Evolutionary conservation across 1,140 invertebrate genomes (phyloP).

Genomic region (Diuraphis noxia): DNA sequence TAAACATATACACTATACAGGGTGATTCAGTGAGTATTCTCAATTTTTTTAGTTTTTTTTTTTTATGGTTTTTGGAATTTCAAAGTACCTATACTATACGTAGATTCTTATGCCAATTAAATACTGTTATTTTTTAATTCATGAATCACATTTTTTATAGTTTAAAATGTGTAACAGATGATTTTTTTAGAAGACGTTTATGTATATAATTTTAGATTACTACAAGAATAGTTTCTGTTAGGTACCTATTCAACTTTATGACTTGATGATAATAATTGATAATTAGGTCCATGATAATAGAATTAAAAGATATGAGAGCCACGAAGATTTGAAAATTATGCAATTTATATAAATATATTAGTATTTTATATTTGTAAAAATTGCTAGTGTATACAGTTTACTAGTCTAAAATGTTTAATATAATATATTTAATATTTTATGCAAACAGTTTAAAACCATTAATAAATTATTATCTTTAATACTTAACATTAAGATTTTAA

Average conservation of each 20-base stretch:
- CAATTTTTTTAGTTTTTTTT: background rate
- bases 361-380: background rate
- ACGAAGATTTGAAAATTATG: conserved; percentile 1
- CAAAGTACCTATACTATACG: background rate
- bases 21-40: background rate
- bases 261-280: background rate
- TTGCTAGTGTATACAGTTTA: background rate
- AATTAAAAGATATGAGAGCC: background rate
- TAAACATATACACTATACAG: background rate
- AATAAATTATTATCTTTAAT: background rate
- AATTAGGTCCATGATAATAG: background rate
- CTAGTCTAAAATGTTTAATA: background rate
- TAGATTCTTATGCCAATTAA: background rate
- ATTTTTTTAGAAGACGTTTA: background rate
- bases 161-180: background rate
- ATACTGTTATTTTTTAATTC: background rate
- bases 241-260: too few species aligned
- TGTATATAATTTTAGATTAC: background rate
- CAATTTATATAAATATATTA: background rate
- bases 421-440: background rate
- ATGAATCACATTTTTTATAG: background rate
- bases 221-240: background rate
- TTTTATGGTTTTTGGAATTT: background rate
- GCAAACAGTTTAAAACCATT: background rate
- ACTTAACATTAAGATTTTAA: background rate